A percentile compares a stretch with the other conserved stretches of the same genome.
These are phyloP conservation scores for Onychorhynchus coronatus DNA, from an alignment of 2,113 vertebrate species.

Conservation along the genomic window DNA sequence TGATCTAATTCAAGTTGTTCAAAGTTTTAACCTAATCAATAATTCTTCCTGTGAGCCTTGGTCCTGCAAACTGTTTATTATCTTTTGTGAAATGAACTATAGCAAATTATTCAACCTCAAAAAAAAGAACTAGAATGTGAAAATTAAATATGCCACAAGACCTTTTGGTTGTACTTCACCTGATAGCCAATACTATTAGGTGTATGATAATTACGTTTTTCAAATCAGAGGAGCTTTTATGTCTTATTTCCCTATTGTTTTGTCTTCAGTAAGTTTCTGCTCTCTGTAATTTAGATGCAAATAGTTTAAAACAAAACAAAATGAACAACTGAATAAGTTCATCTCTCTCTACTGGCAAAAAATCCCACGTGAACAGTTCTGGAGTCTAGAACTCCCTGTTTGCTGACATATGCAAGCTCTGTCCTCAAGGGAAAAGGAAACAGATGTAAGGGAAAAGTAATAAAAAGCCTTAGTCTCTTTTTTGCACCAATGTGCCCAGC, in stretches of 20 bases:
- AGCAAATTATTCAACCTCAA: neutral
- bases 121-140: neutral
- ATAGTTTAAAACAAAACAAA: neutral
- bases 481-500: neutral
- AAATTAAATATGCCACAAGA: neutral
- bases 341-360: neutral
- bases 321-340: neutral
- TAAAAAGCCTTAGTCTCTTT: neutral
- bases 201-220: neutral
- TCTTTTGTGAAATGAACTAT: neutral
- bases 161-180: neutral
- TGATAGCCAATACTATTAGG: neutral
- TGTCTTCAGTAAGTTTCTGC: neutral
- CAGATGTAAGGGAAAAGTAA: neutral
- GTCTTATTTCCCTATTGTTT: neutral
- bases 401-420: neutral
- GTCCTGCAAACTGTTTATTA: neutral
- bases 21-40: neutral
- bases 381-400: neutral
- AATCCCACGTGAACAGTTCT: neutral
- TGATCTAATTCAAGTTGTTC: neutral
- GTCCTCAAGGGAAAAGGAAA: neutral
- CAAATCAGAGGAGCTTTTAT: neutral
- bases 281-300: neutral
- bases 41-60: neutral